Conservation (phyloP, 2,113 vertebrate species). For the Craseonycteris thonglongyai region DNA sequence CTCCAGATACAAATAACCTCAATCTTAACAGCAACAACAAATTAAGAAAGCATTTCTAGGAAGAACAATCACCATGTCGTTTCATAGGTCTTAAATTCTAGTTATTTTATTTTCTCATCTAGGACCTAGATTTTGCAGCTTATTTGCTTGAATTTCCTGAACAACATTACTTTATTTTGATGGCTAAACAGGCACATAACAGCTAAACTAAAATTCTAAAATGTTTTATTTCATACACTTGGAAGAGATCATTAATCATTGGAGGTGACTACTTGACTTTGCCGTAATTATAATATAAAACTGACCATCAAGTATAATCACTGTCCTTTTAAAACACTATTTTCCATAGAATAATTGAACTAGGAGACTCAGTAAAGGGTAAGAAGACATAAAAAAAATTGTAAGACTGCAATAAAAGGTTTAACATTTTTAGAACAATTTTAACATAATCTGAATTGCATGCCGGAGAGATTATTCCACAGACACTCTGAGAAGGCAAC, state of each 20-base stretch:
- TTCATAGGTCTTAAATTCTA: background rate
- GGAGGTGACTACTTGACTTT: background rate
- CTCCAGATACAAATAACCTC: background rate
- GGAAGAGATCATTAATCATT: conserved; percentile 38
- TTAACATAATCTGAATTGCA: background rate
- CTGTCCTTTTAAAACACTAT: conserved; percentile 18
- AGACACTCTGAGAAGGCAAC: background rate
- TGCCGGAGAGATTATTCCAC: background rate
- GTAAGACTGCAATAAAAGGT: background rate
- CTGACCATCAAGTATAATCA: conserved; percentile 21
- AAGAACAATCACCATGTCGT: background rate
- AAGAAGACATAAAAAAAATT: background rate
- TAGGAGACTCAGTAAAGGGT: background rate
- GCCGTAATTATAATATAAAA: conserved; percentile 36
- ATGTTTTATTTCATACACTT: too few species aligned
- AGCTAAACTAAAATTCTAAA: too few species aligned
- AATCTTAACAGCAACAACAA: background rate
- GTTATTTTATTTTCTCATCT: background rate
- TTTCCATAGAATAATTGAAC: conserved; percentile 21
- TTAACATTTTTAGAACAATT: background rate
- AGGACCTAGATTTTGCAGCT: background rate
- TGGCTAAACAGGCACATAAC: background rate
- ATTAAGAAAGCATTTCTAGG: background rate
- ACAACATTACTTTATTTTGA: conserved; percentile 2
- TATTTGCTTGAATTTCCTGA: background rate